Evolutionary conservation across 2,113 vertebrate species (phyloP).

Genomic region (Hymenochirus boettgeri): DNA sequence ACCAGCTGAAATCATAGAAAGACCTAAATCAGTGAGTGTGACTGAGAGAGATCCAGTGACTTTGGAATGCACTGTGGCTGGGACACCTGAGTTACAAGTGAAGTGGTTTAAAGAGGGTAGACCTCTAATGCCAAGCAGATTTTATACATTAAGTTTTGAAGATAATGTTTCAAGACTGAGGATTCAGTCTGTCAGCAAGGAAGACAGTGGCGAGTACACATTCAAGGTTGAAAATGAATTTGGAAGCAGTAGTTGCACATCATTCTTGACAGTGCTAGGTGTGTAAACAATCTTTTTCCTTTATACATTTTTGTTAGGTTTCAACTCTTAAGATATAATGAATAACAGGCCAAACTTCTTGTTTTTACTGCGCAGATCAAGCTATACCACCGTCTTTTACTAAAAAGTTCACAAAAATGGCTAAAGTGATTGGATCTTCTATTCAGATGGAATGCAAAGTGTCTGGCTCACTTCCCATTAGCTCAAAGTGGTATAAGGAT

Average conservation of each 20-base stretch:
- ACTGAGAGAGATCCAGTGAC: constrained; percentile 88
- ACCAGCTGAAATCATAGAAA: constrained; percentile 88
- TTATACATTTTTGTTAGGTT: neutral
- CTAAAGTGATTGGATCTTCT: constrained; percentile 79
- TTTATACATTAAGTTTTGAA: constrained; percentile 85
- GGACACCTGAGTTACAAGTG: constrained; percentile 89
- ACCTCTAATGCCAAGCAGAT: constrained; percentile 85
- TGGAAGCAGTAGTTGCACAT: constrained; percentile 81
- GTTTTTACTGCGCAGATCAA: constrained; percentile 79
- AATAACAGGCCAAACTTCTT: constrained; percentile 45
- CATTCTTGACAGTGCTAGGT: constrained; percentile 85
- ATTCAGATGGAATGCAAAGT: constrained; percentile 87
- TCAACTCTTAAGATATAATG: neutral
- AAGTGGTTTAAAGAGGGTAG: constrained; percentile 90
- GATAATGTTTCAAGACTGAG: constrained; percentile 87
- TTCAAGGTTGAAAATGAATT: constrained; percentile 93
- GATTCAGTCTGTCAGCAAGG: constrained; percentile 80
- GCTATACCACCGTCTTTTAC: constrained; percentile 87
- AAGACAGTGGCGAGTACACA: constrained; percentile 84
- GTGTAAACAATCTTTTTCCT: constrained; percentile 58
- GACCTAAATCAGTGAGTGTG: constrained; percentile 82
- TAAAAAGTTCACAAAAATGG: constrained; percentile 84
- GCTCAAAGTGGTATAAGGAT: constrained; percentile 91
- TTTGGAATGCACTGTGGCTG: constrained; percentile 86
- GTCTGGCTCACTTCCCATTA: constrained; percentile 89